Evolutionary conservation across 2,797 vertebrate species (phyloP), one percentile per base, ranked within the genome.

Genomic region (Vespertilio murinus): DNA sequence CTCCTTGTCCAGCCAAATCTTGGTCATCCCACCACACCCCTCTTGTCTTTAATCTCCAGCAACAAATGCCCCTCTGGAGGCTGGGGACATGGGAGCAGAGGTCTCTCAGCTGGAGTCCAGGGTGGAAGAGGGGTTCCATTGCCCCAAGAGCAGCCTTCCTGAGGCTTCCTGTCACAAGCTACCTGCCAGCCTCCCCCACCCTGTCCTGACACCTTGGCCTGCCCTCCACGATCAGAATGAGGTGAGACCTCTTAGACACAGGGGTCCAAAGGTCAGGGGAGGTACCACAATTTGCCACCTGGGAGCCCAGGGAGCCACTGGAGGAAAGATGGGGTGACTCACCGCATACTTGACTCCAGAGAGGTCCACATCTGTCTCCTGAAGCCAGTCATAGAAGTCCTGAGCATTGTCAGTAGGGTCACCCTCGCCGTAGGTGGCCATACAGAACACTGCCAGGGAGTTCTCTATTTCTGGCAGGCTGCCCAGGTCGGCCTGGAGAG

Each of bases 401-500:
- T 99, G 99, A 79, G 99, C 99, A 0, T 99, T 99, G 96, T 99
- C 99, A 0, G 99, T 99, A 38, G 99, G 99, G 97, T 99, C 99
- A 1, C 99, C 99, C 95, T 99, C 99, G 0, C 99, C 99, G 0
- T 99, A 99, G 0, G 99, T 99, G 94, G 99, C 99, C 99, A 99
- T 99, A 97, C 99, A 99, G 98, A 99, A 99, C 88, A 99, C 98
- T 0, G 99, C 99, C 71, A 99, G 98, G 4, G 99, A 98, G 96
- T 99, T 99, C 49, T 99, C 96, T 0, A 99, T 99, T 98, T 99
- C 99, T 0, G 98, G 96, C 82, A 99, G 98, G 86, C 98, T 99
- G 64, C 98, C 97, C 96, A 99, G 98, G 97, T 99, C 99, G 0
- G 98, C 98, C 99, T 99, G 88, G 16, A 81, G 88, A 87, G 0